Percentiles rank a stretch among this genome's conserved stretches.
Conservation (phyloP, 2,888 invertebrate species). For the Nemotelus nigrinus region DNA sequence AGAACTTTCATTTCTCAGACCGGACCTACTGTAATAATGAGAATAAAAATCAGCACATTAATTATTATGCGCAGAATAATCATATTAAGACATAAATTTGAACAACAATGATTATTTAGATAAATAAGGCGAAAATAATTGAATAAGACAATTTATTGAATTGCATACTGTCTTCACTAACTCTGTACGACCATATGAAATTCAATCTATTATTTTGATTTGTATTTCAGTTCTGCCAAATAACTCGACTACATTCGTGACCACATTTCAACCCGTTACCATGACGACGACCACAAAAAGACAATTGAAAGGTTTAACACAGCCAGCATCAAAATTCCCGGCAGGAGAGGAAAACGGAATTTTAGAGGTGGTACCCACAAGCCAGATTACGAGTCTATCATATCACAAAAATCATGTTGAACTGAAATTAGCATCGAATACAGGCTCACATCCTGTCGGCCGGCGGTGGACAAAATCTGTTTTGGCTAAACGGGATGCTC, state of each 20-base stretch:
- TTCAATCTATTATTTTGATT: conserved; percentile 30
- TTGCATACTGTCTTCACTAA: no score
- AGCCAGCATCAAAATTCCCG: conserved; percentile 11
- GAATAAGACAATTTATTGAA: no score
- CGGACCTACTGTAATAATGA: no score
- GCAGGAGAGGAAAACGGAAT: background rate
- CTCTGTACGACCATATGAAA: background rate
- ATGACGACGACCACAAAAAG: conserved; percentile 48
- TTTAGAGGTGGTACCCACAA: conserved; percentile 33
- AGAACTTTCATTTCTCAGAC: no score
- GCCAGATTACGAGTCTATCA: conserved; percentile 35
- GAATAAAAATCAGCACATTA: no score
- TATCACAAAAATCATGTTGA: background rate
- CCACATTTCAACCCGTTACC: conserved; percentile 50
- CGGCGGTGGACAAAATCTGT: background rate
- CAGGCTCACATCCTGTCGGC: background rate
- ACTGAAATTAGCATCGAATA: background rate
- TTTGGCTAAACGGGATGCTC: conserved; percentile 21
- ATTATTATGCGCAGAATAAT: no score
- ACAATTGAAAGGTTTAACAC: conserved; percentile 11
- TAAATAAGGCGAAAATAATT: no score
- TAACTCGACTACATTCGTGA: conserved; percentile 55
- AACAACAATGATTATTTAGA: no score
- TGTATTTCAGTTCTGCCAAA: conserved; percentile 56
- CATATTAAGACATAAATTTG: no score